Base-by-base conservation (phyloP, 2,113 vertebrate genomes). In the Anser brachyrhynchus region DNA sequence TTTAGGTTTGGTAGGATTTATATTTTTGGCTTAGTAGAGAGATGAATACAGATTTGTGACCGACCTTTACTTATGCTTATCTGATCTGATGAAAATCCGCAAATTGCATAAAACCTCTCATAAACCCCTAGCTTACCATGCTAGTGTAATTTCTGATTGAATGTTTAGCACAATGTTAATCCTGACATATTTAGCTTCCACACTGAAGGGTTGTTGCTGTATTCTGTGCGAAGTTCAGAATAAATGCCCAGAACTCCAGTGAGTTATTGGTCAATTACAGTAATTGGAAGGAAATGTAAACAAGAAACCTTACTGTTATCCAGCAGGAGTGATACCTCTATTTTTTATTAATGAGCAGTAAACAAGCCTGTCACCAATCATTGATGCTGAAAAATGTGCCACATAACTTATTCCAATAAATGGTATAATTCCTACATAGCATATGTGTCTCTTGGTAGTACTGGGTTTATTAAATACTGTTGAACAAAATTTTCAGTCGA, bases 341-440 rank as follows among this genome's bases (percentile, higher is more conserved):
- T 90, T 96, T 97, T 95, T 97, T 96, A 96, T 96, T 97, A 97
- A 97, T 92, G 94, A 97, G 92, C 55, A 90, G 89, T 95, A 96
- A 96, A 95, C 89, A 97, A 76, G 83, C 54, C 84, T 95, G 93
- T 93, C 92, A 79, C 87, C 87, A 92, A 35, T 92, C 95, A 92
- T 69, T 43, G 87, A 84, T 87, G 92, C 94, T 96, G 95, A 97
- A 93, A 89, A 94, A 87, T 90, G 67, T 54, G 59, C 75, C 12
- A 8, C 73, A 80, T 86, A 84, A 85, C 95, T 95, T 82, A 66
- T 71, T 92, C 64, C 64, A 77, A 39, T 82, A 95, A 90, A 88
- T 84, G 61, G 66, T 59, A 71, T 79, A 52, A 72, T 49, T 85
- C 51, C 76, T 87, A 23, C 43, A 10, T 33, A 85, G 52, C 31